Percentiles rank a stretch among this genome's conserved stretches.
Conservation (phyloP, 1,140 invertebrate species). For the Atta colombica region DNA sequence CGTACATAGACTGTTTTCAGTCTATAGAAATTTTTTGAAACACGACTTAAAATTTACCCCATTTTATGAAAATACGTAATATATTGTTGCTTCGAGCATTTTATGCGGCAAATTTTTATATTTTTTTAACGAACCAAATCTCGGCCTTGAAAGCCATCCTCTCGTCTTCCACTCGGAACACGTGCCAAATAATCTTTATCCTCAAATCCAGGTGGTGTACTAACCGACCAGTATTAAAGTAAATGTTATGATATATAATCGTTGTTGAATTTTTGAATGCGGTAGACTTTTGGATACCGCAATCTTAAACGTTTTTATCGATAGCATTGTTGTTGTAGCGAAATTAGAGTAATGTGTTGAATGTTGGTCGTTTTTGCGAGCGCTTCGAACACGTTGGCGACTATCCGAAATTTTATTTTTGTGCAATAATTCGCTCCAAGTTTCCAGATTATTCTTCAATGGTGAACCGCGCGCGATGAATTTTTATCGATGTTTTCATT, state of each 20-base stretch:
- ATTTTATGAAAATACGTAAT: background rate
- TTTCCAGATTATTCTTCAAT: slow-evolving; percentile 42
- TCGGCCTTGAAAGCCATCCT: slow-evolving; percentile 21
- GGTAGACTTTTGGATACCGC: slow-evolving; percentile 62
- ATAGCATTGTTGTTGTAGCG: slow-evolving; percentile 61
- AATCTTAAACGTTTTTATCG: slow-evolving; percentile 47
- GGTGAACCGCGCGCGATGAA: slow-evolving; percentile 39
- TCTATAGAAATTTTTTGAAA: slow-evolving; percentile 13
- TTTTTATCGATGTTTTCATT: slow-evolving; percentile 13
- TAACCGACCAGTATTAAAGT: slow-evolving; percentile 71
- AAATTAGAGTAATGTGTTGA: slow-evolving; percentile 54
- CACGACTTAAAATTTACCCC: background rate
- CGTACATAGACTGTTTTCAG: background rate
- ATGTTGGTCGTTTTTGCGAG: slow-evolving; percentile 43
- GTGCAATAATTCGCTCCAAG: slow-evolving; percentile 25
- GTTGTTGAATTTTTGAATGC: slow-evolving; percentile 49
- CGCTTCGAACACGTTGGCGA: slow-evolving; percentile 41
- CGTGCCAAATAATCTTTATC: slow-evolving; percentile 51
- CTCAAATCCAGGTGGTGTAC: slow-evolving; percentile 34
- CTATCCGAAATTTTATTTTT: slow-evolving; percentile 33
- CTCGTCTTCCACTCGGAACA: slow-evolving; percentile 37
- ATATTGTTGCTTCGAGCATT: background rate
- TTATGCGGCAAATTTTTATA: slow-evolving; percentile 4
- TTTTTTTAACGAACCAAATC: background rate
- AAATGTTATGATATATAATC: slow-evolving; percentile 54